Evolutionary conservation across 2,113 vertebrate genomes (phyloP), one percentile per base, ranked within the genome.

Genomic region (Agapornis roseicollis): DNA sequence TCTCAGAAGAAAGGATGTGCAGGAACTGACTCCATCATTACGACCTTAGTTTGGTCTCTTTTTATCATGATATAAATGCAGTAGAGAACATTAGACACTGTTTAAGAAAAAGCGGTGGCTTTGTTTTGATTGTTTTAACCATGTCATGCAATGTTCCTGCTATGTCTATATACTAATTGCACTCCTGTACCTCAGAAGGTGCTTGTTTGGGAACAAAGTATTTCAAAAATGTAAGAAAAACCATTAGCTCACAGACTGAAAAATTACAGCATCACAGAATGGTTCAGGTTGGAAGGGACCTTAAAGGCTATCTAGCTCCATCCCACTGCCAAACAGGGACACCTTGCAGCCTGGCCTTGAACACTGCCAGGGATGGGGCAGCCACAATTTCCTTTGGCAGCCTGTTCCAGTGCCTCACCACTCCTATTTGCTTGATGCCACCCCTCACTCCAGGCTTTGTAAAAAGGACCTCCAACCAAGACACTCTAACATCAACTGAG

Each of bases 401-500:
- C 56, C 33, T 58, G 33, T 35, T 24, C 13, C 33, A 35, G 33
- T 23, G n/a, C 33, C 9, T 24, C 33, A 35, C 22, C 56, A 22
- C 22, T 58, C 56, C 33, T 58, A 15, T 85, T 83, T 92, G 6
- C 50, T 37, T 50, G 49, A 39, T 17, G 25, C 39, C 31, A 14
- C 7, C 35, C 35, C 47, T 61, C 56, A 33, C 18, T 71, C 13
- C 3, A 74, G 37, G 23, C 33, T 73, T 44, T 41, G 11, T 5
- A 47, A 77, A 55, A 56, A 0, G 0, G 11, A 44, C 6, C 6
- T n/a, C 33, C 44, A 72, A 28, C 9, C 13, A 52, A 77, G 22
- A 56, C 23, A 7, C 16, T 27, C 29, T 35, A 56, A 12, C 11
- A 13, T 9, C 37, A 83, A n/a, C 15, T 0, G 1, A 56, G 31